A percentile compares a stretch with the other conserved stretches of the same genome.
phyloP scores from a whole-genome alignment of 2,888 invertebrate genomes.

The Apamea crenata region DNA sequence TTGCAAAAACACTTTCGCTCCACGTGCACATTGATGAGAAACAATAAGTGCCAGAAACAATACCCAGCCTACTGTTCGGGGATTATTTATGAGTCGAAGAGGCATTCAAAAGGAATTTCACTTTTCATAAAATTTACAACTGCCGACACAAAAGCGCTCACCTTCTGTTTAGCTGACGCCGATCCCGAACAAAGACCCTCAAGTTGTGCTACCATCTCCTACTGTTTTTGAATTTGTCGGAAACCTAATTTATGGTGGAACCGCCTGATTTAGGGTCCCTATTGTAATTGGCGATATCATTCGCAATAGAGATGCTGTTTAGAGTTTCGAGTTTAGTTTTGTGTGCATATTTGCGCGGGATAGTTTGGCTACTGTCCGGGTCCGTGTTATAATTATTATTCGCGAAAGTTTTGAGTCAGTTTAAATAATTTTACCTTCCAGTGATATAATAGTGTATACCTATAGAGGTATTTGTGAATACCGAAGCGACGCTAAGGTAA shows the following conservation, averaged over 20 bases:
- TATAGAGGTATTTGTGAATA: constrained; percentile 22
- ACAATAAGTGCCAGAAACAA: constrained; percentile 89
- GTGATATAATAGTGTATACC: constrained; percentile 26
- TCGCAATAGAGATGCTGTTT: constrained; percentile 77
- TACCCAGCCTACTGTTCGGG: constrained; percentile 86
- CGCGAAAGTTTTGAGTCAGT: constrained; percentile 54
- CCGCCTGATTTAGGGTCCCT: constrained; percentile 86
- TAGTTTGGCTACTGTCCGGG: constrained; percentile 70
- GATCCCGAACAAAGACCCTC: constrained; percentile 86
- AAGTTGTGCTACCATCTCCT: constrained; percentile 89
- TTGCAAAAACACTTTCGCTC: constrained; percentile 85
- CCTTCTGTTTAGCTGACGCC: constrained; percentile 90
- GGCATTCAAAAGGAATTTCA: constrained; percentile 90
- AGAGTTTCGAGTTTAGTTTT: constrained; percentile 80
- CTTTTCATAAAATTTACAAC: constrained; percentile 91
- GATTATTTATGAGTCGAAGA: constrained; percentile 88
- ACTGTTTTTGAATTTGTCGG: constrained; percentile 90
- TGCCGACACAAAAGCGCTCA: constrained; percentile 86
- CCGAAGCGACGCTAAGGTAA: constrained; percentile 3
- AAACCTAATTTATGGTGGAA: constrained; percentile 86
- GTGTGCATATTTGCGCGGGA: constrained; percentile 73
- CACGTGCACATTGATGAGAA: constrained; percentile 86
- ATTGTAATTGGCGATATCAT: constrained; percentile 87
- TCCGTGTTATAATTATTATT: constrained; percentile 63
- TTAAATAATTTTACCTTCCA: constrained; percentile 49